These are phyloP conservation scores for Clistopyga incitator DNA, from an alignment of 2,888 invertebrate genomes.

Conservation along the genomic window DNA sequence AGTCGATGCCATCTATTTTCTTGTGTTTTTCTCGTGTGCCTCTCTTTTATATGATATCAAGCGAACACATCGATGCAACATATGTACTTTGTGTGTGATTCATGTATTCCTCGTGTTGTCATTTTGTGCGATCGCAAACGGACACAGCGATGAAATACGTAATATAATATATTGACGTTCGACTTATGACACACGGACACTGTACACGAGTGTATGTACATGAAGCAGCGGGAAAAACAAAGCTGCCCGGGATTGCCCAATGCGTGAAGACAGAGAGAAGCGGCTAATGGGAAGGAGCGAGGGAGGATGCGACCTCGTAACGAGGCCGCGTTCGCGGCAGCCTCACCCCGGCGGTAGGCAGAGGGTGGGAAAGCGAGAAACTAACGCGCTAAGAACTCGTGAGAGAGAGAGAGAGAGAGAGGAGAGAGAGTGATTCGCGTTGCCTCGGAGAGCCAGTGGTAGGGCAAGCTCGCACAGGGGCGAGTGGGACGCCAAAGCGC, in stretches of 20 bases:
- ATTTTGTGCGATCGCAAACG: too few species aligned
- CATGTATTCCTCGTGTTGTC: too few species aligned
- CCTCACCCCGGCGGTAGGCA: slow-evolving; percentile 25
- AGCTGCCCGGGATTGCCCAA: slow-evolving; percentile 34
- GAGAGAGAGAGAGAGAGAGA: slow-evolving; percentile 23
- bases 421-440: slow-evolving; percentile 26
- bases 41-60: neutral
- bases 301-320: slow-evolving; percentile 17
- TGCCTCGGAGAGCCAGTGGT: slow-evolving; percentile 43
- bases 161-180: neutral
- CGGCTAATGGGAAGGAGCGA: neutral
- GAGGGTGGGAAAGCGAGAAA: slow-evolving; percentile 33
- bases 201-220: neutral
- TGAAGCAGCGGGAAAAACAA: slow-evolving; percentile 31
- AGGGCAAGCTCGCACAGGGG: slow-evolving; percentile 60
- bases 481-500: slow-evolving; percentile 69
- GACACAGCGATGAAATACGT: neutral
- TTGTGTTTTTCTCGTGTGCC: neutral
- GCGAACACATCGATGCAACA: neutral
- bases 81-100: neutral
- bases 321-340: slow-evolving; percentile 35
- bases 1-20: neutral
- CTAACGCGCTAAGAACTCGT: neutral
- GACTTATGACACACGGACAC: neutral
- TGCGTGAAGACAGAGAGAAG: slow-evolving; percentile 27